These are phyloP conservation scores for Drosophila incognita DNA, from an alignment of 2,888 invertebrate genomes.

Conservation along the genomic window DNA sequence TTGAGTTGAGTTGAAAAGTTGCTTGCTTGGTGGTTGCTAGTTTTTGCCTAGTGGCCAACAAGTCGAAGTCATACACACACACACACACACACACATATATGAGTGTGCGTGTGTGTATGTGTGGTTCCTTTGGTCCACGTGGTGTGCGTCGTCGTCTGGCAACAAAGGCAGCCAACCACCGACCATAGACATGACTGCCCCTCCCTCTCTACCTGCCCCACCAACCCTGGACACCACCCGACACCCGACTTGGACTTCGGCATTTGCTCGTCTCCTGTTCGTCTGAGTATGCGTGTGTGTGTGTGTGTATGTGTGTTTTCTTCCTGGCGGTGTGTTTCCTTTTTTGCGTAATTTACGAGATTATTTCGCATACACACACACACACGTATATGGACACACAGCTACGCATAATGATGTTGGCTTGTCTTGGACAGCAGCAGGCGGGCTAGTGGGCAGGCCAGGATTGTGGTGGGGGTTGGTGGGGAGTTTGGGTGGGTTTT, in stretches of 20 bases:
- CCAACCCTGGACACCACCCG: neutral
- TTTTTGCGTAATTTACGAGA: constrained; percentile 81
- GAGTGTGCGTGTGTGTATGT: constrained; percentile 33
- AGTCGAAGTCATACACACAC: constrained; percentile 9
- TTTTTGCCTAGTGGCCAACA: constrained; percentile 40
- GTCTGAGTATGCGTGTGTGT: constrained; percentile 23
- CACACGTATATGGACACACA: constrained; percentile 60
- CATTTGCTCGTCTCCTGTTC: constrained; percentile 23
- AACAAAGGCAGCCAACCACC: constrained; percentile 65
- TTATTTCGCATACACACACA: constrained; percentile 73
- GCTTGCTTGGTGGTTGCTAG: constrained; percentile 55
- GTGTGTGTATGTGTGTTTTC: constrained; percentile 7
- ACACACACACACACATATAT: neutral
- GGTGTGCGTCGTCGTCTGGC: constrained; percentile 63
- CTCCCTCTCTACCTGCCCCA: neutral
- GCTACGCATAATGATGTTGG: constrained; percentile 80
- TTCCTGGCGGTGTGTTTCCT: constrained; percentile 71
- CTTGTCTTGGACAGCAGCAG: constrained; percentile 75
- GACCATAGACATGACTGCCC: constrained; percentile 24
- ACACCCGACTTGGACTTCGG: constrained; percentile 36
- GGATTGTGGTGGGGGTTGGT: constrained; percentile 2
- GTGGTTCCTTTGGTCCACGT: constrained; percentile 51
- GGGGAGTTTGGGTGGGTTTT: constrained; percentile 5
- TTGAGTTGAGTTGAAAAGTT: neutral
- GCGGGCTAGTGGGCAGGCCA: constrained; percentile 9